Conservation (phyloP, 1,140 invertebrate species). For the Drosophila lowei region DNA sequence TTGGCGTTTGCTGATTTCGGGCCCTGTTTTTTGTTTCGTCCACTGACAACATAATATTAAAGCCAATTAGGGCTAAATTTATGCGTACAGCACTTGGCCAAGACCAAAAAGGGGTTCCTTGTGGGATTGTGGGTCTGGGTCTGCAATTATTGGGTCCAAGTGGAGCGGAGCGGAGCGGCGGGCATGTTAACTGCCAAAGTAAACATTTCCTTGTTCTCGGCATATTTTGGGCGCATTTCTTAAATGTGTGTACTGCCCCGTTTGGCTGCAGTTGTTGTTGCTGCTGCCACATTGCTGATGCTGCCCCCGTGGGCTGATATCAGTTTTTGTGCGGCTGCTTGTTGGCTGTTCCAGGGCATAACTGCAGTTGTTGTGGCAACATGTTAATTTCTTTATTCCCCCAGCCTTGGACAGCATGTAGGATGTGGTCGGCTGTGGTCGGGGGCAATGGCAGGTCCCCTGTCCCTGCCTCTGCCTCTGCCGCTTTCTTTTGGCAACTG, state of each 20-base stretch:
- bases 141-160: conserved; percentile 66
- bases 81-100: conserved; percentile 72
- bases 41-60: conserved; percentile 79
- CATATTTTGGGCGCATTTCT: conserved; percentile 74
- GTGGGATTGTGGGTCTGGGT: conserved; percentile 22
- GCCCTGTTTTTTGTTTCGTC: conserved; percentile 6
- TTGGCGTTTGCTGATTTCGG: conserved; percentile 76
- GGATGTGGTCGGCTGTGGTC: not conserved
- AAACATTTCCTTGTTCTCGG: conserved; percentile 77
- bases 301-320: conserved; percentile 33
- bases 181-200: conserved; percentile 76
- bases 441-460: no score
- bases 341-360: conserved; percentile 63
- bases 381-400: conserved; percentile 77
- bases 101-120: conserved; percentile 32
- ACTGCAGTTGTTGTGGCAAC: conserved; percentile 70
- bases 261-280: conserved; percentile 18
- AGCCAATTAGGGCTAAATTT: conserved; percentile 80
- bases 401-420: conserved; percentile 30
- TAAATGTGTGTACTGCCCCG: conserved; percentile 45
- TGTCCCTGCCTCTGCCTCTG: no score
- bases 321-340: conserved; percentile 32
- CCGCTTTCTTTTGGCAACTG: conserved; percentile 32
- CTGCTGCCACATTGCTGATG: not conserved
- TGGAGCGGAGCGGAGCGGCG: conserved; percentile 17